Evolutionary conservation across 2,113 vertebrate species (phyloP).

Genomic region (Mustelus asterias): DNA sequence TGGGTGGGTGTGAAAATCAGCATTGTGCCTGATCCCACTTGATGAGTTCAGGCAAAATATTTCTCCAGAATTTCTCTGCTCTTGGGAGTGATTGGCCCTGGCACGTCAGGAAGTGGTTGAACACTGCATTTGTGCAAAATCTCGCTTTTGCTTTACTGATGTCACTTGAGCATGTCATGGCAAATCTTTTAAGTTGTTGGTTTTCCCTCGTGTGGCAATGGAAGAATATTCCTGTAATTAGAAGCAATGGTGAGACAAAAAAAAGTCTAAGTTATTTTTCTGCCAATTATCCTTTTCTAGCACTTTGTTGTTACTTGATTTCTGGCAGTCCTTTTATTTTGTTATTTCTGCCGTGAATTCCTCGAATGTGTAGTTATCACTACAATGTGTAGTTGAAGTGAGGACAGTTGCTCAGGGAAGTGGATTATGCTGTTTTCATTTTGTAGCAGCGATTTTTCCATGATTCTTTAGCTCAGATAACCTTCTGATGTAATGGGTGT

Average conservation of each 20-base stretch:
- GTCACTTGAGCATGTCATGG: background rate
- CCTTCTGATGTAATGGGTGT: background rate
- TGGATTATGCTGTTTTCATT: background rate
- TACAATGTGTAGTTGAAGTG: background rate
- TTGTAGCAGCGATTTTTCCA: background rate
- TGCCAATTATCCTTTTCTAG: background rate
- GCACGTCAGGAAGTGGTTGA: background rate
- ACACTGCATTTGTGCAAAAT: background rate
- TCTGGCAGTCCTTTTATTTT: background rate
- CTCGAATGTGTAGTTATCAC: background rate
- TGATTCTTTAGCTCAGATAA: background rate
- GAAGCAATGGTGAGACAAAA: background rate
- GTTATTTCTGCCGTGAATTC: background rate
- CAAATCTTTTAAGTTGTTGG: background rate
- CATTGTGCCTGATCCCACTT: too few species aligned
- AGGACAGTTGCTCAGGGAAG: background rate
- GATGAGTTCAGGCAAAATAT: too few species aligned
- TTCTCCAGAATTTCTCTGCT: background rate
- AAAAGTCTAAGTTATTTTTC: background rate
- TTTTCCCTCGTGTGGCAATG: background rate
- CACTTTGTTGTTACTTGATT: background rate
- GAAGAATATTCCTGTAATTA: background rate
- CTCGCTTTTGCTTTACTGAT: background rate
- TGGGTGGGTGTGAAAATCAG: too few species aligned
- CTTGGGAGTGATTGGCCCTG: background rate